A percentile compares a stretch with the other conserved stretches of the same genome.
Conservation (phyloP, 37 sponge, comb jelly and placozoan species). For the Tethya wilhelma region DNA sequence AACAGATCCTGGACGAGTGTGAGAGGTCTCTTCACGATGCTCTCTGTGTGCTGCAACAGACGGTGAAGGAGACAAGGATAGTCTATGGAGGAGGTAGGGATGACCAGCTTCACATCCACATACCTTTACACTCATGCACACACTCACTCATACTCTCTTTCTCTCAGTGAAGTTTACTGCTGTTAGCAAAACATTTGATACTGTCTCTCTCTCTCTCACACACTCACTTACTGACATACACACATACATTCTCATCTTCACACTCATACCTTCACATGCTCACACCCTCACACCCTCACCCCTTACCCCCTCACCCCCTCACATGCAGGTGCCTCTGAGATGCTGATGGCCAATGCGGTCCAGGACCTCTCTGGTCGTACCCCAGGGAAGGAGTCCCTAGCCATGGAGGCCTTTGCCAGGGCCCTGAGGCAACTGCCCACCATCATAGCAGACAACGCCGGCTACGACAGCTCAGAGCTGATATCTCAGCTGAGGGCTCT, state of each 20-base stretch:
- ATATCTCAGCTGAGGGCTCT: slow-evolving; percentile 86
- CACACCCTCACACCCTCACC: too few species aligned
- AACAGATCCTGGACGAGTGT: slow-evolving; percentile 98
- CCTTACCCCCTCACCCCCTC: background rate
- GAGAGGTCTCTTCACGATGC: slow-evolving; percentile 99
- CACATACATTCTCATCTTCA: background rate
- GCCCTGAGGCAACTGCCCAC: slow-evolving; percentile 94
- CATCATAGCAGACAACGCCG: slow-evolving; percentile 97
- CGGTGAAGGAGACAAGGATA: slow-evolving; percentile 92
- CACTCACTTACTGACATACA: background rate
- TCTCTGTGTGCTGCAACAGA: slow-evolving; percentile 94
- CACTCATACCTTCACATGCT: too few species aligned
- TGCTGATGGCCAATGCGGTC: slow-evolving; percentile 98
- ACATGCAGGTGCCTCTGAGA: slow-evolving; percentile 95
- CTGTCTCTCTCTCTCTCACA: background rate
- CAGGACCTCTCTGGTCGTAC: slow-evolving; percentile 84
- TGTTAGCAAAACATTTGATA: too few species aligned
- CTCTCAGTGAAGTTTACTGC: too few species aligned
- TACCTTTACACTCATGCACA: background rate
- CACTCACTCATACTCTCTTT: too few species aligned
- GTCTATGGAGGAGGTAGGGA: slow-evolving; percentile 95
- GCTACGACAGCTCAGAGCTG: slow-evolving; percentile 96
- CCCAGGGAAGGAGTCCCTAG: slow-evolving; percentile 95
- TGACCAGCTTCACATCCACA: background rate
- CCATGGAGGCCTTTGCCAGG: slow-evolving; percentile 95